Conservation (phyloP, 2,888 invertebrate genomes). For the Pilophorus perplexus region DNA sequence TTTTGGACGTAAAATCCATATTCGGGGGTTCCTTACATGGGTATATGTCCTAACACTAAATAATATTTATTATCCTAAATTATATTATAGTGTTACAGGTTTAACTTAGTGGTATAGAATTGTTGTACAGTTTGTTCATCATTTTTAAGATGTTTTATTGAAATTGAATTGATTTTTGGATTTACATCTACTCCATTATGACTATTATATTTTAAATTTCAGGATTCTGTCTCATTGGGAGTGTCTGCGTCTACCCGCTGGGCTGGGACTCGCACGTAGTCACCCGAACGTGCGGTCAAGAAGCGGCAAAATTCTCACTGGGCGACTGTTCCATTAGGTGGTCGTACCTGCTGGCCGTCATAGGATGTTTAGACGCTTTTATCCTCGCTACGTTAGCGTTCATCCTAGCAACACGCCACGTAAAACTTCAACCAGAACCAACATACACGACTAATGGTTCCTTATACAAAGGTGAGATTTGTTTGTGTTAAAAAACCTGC, state of each 20-base stretch:
- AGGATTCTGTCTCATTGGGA: slow-evolving; percentile 84
- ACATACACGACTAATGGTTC: slow-evolving; percentile 66
- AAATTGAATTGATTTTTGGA: too few species aligned
- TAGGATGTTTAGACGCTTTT: slow-evolving; percentile 74
- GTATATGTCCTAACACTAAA: too few species aligned
- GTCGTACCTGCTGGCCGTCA: slow-evolving; percentile 90
- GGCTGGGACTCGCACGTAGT: slow-evolving; percentile 86
- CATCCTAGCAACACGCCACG: slow-evolving; percentile 86
- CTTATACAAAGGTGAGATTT: slow-evolving; percentile 61
- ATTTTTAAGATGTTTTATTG: too few species aligned
- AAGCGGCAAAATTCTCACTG: slow-evolving; percentile 67
- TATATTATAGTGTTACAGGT: too few species aligned
- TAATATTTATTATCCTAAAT: too few species aligned
- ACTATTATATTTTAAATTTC: slow-evolving; percentile 49
- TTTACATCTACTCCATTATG: too few species aligned
- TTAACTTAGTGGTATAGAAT: too few species aligned
- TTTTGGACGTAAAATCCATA: too few species aligned
- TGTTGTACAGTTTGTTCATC: too few species aligned
- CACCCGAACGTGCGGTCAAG: slow-evolving; percentile 79
- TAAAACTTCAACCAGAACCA: slow-evolving; percentile 77
- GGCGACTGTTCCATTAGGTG: slow-evolving; percentile 88
- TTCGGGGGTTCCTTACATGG: too few species aligned
- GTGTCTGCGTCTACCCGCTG: slow-evolving; percentile 84
- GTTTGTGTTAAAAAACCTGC: background rate
- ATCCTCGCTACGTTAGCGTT: slow-evolving; percentile 88